Conservation (phyloP, 1,140 invertebrate genomes). For the Drosophila quadrilineata region DNA sequence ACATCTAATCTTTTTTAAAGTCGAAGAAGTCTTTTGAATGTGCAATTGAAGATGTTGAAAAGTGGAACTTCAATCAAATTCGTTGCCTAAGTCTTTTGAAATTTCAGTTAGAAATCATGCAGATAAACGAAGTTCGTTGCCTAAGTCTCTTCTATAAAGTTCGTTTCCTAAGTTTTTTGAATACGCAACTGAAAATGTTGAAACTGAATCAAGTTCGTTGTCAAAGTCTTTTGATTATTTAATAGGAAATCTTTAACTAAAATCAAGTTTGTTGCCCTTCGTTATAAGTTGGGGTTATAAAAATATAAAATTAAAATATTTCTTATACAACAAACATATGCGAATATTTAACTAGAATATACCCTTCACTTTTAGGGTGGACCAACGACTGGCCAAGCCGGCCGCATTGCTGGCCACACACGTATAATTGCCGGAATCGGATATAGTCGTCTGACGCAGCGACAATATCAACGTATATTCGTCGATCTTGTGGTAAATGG, state of each 20-base stretch:
- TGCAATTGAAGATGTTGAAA: too few species aligned
- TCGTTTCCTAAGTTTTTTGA: background rate
- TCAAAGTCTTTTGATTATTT: conserved; percentile 29
- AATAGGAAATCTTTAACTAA: background rate
- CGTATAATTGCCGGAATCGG: conserved; percentile 85
- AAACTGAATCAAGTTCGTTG: conserved; percentile 61
- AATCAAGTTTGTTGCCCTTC: conserved; percentile 8
- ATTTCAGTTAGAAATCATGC: background rate
- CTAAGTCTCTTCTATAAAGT: background rate
- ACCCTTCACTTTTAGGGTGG: conserved; percentile 84
- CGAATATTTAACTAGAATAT: conserved; percentile 2
- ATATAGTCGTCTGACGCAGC: conserved; percentile 86
- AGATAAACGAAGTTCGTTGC: background rate
- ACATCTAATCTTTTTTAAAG: too few species aligned
- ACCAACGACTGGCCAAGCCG: conserved; percentile 83
- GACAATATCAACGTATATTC: conserved; percentile 86
- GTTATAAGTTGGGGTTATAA: too few species aligned
- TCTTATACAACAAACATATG: too few species aligned
- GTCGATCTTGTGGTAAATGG: conserved; percentile 82
- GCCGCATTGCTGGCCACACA: conserved; percentile 86
- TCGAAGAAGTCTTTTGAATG: too few species aligned
- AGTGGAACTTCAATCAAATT: too few species aligned
- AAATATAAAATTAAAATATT: conserved; percentile 6
- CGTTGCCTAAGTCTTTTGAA: background rate
- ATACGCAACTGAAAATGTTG: too few species aligned